phyloP scores from a whole-genome alignment of 2,888 invertebrate genomes.

The Alviniconcha strummeri region DNA sequence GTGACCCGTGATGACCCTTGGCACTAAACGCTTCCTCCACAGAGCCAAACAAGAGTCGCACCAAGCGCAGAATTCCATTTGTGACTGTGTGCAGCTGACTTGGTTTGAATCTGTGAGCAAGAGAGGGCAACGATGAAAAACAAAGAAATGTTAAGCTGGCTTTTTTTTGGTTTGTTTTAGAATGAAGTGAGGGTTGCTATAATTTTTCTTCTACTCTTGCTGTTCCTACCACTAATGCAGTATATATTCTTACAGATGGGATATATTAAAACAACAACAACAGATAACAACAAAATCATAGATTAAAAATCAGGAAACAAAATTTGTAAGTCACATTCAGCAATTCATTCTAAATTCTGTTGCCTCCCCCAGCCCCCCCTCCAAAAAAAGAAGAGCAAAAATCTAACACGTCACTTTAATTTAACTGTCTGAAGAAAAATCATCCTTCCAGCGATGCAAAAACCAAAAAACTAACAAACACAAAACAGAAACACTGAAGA shows the following conservation, averaged over 20 bases:
- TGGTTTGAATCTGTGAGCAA: conserved; percentile 48
- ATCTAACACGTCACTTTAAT: not conserved
- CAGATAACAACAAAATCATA: not conserved
- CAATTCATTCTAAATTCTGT: too few species aligned
- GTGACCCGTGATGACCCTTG: conserved; percentile 76
- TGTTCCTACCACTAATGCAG: not conserved
- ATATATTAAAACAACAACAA: not conserved
- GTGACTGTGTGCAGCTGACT: conserved; percentile 50
- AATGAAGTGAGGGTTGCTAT: not conserved
- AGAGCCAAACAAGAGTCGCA: conserved; percentile 61
- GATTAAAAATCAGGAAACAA: not conserved
- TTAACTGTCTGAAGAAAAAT: not conserved
- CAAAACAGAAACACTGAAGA: not conserved
- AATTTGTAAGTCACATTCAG: not conserved
- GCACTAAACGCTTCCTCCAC: conserved; percentile 75
- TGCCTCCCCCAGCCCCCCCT: too few species aligned
- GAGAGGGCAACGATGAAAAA: not conserved
- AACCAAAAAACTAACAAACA: not conserved
- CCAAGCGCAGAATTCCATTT: conserved; percentile 55
- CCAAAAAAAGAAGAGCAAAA: not conserved
- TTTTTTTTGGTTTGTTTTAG: not conserved
- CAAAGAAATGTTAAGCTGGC: not conserved
- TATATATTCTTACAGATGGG: not conserved
- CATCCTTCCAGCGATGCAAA: not conserved
- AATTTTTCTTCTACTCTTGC: too few species aligned